phyloP scores from a whole-genome alignment of 2,888 invertebrate genomes.

The Polydrusus tereticollis region DNA sequence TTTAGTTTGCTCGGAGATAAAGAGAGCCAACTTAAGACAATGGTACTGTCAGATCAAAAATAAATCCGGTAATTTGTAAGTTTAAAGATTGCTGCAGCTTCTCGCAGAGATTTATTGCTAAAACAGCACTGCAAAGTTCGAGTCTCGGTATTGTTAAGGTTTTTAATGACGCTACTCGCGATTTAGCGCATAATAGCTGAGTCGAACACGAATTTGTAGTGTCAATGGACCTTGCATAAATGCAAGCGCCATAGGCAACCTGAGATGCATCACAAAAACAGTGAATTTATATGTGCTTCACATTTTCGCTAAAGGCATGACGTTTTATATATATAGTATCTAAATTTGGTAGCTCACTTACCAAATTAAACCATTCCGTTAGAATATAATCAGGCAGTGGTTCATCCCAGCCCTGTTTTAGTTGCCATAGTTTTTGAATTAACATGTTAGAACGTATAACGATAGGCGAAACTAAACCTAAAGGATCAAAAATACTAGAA shows the following conservation, averaged over 20 bases:
- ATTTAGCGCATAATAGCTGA: constrained; percentile 32
- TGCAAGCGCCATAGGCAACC: too few relatives aligned
- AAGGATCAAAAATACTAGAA: too few relatives aligned
- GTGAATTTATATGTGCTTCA: neutral
- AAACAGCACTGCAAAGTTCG: constrained; percentile 35
- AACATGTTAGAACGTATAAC: too few relatives aligned
- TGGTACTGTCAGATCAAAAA: constrained; percentile 28
- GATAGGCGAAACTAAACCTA: too few relatives aligned
- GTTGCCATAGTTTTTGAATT: neutral
- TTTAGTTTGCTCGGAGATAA: constrained; percentile 17
- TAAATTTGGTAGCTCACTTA: neutral
- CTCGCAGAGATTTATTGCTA: constrained; percentile 14
- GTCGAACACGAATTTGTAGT: neutral
- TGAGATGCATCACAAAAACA: constrained; percentile 2
- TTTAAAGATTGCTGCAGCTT: constrained; percentile 1
- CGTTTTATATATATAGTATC: neutral
- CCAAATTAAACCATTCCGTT: neutral
- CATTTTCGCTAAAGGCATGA: neutral
- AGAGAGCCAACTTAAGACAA: constrained; percentile 32
- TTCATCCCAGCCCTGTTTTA: neutral
- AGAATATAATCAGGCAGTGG: neutral
- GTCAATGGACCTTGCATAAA: constrained; percentile 24
- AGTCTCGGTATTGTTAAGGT: constrained; percentile 33
- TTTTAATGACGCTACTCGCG: constrained; percentile 30
- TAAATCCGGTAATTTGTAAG: neutral